Evolutionary conservation across 1,140 invertebrate genomes (phyloP).

Genomic region (Euura lappo): DNA sequence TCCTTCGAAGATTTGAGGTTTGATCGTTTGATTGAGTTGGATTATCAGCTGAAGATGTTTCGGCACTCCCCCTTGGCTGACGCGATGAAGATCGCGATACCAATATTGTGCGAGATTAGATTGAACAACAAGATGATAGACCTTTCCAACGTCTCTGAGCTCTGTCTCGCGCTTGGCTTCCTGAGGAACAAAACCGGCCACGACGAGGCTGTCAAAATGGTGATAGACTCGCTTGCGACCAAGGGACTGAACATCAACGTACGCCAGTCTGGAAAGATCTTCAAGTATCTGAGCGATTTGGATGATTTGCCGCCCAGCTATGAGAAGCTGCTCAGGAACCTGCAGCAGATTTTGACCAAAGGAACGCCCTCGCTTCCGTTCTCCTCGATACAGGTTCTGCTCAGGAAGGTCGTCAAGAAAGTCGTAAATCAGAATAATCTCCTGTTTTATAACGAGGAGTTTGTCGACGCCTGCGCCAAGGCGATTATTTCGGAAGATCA

Average conservation of each 20-base stretch:
- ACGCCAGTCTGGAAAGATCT: slow-evolving; percentile 9
- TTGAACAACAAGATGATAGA: slow-evolving; percentile 57
- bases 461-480: slow-evolving; percentile 60
- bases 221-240: slow-evolving; percentile 13
- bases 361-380: slow-evolving; percentile 50
- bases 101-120: slow-evolving; percentile 67
- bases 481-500: slow-evolving; percentile 59
- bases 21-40: slow-evolving; percentile 66
- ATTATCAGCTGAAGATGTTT: slow-evolving; percentile 62
- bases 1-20: slow-evolving; percentile 66
- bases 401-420: slow-evolving; percentile 53
- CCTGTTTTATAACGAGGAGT: slow-evolving; percentile 64
- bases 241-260: slow-evolving; percentile 7
- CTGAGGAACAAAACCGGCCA: background rate
- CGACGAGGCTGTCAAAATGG: slow-evolving; percentile 9
- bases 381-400: slow-evolving; percentile 57
- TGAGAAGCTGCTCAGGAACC: background rate
- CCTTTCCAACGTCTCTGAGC: slow-evolving; percentile 6
- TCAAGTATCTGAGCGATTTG: slow-evolving; percentile 8
- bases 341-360: slow-evolving; percentile 18
- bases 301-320: background rate
- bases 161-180: slow-evolving; percentile 10
- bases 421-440: slow-evolving; percentile 34
- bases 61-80: slow-evolving; percentile 62
- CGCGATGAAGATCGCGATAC: slow-evolving; percentile 66